Conservation (phyloP, 2,113 vertebrate species). For the Loxodonta africana region DNA sequence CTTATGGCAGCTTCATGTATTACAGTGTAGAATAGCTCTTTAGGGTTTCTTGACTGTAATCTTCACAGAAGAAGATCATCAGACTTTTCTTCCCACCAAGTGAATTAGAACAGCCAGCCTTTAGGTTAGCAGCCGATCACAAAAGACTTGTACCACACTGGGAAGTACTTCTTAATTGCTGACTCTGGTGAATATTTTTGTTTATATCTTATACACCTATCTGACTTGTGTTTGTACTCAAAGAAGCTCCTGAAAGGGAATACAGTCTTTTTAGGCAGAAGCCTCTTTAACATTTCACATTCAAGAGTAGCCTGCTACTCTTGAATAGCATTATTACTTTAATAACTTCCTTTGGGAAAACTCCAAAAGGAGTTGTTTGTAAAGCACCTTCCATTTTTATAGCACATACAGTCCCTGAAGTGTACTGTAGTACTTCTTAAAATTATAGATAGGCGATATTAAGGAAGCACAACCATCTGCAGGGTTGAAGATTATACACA, state of each 20-base stretch:
- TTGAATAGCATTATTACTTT: conserved; percentile 63
- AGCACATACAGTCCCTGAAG: conserved; percentile 33
- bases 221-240: conserved; percentile 1
- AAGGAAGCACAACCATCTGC: conserved; percentile 72
- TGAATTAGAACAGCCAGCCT: background rate
- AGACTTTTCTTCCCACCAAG: background rate
- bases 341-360: conserved; percentile 65
- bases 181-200: background rate
- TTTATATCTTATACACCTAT: background rate
- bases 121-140: background rate
- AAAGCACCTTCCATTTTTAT: conserved; percentile 64
- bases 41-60: background rate
- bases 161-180: background rate
- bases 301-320: conserved; percentile 18
- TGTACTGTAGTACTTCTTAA: conserved; percentile 53
- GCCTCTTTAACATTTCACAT: conserved; percentile 60
- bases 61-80: background rate
- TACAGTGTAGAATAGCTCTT: background rate
- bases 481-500: conserved; percentile 57
- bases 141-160: background rate
- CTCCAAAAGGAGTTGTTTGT: conserved; percentile 57
- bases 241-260: conserved; percentile 48
- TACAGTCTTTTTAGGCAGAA: conserved; percentile 56
- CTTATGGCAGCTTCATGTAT: background rate
- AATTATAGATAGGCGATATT: conserved; percentile 49